Base-by-base conservation (phyloP, 2,888 invertebrate genomes). In the Hydrotaea cyrtoneurina region DNA sequence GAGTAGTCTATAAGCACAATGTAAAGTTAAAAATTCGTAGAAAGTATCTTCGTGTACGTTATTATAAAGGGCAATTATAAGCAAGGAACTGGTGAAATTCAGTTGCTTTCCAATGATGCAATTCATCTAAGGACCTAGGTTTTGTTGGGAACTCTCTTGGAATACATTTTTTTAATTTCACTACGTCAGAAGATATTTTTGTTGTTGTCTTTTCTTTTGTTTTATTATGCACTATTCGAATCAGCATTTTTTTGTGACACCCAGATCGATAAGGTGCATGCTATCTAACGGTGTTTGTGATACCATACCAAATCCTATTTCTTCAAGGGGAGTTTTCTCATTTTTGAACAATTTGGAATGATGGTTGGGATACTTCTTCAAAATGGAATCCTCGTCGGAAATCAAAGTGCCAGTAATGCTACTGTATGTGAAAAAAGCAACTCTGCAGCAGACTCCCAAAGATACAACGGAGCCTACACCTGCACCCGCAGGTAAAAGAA, bases 1-100 rank as follows among this genome's bases (percentile, higher is more conserved):
- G 55, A 80, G 69, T 13, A 80, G 55, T 50, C 57, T 66, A 80
- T 80, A 74, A 26, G 69, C 80, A 50, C 69, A 74, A 75, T 80
- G 80, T 19, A 80, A 66, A 46, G 66, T 17, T 17, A 69, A n/a
- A 75, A 80, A 80, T 55, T 57, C 73, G 13, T 80, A 80, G 36
- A 50, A 79, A 53, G 73, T 79, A 53, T 79, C 66, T 23, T 79
- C 39, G 39, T 79, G 43, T n/a, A 79, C 73, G 1, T 66, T 66
- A 17, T 46, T 66, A 66, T 66, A 17, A 21, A 66, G 39, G 19
- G 13, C 39, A 66, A 79, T 79, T 71, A 55, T 78, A 78, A 1
- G 71, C 71, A 26, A 71, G 69, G 57, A 78, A 78, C 43, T 78
- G 71, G 13, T 39, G 11, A 31, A 76, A 76, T 43, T 75, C 75